Percentiles rank a stretch among this genome's conserved stretches.
Conservation (phyloP, 2,888 invertebrate species). For the Tortrix viridana region DNA sequence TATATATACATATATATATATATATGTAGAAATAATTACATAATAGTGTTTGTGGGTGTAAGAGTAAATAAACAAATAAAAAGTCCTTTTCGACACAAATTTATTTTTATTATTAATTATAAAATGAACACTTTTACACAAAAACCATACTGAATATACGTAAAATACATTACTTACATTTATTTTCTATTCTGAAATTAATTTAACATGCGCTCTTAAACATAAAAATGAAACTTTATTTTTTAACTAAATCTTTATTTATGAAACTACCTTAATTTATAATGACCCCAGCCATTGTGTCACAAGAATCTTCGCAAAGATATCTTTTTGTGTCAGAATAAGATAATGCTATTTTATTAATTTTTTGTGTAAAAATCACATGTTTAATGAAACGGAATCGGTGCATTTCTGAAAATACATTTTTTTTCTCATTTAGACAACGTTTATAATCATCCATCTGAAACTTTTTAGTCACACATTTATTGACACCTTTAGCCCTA, state of each 20-base stretch:
- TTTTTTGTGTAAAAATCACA: slow-evolving; percentile 42
- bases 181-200: not conserved
- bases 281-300: slow-evolving; percentile 39
- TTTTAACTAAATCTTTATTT: not conserved
- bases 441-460: slow-evolving; percentile 39
- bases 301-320: slow-evolving; percentile 11
- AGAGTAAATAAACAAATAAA: too few species aligned
- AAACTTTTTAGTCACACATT: slow-evolving; percentile 39
- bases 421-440: slow-evolving; percentile 39
- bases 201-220: not conserved
- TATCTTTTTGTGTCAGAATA: slow-evolving; percentile 35
- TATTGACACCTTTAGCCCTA: too few species aligned
- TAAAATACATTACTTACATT: not conserved
- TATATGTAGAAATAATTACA: not conserved
- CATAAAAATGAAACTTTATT: not conserved
- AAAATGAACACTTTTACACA: too few species aligned
- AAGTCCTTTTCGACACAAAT: too few species aligned
- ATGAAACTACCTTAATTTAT: slow-evolving; percentile 29
- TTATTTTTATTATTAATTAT: too few species aligned
- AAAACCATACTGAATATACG: not conserved
- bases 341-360: slow-evolving; percentile 39
- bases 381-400: slow-evolving; percentile 43
- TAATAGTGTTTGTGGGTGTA: too few species aligned
- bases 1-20: not conserved
- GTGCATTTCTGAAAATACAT: slow-evolving; percentile 30